phyloP scores from a whole-genome alignment of 2,113 vertebrate species.

The Mesocricetus auratus region DNA sequence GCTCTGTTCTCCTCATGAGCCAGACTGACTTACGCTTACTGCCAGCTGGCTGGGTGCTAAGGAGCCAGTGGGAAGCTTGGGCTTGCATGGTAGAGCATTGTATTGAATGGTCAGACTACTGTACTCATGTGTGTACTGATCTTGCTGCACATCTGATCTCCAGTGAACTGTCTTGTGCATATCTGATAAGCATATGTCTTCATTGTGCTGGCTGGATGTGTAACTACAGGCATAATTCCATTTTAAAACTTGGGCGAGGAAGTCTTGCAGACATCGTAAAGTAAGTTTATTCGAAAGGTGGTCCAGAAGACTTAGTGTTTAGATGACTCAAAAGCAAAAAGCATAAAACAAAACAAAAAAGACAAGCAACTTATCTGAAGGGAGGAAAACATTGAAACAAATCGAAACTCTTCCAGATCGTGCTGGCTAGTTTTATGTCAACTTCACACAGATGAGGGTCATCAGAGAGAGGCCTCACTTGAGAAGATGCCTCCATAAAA shows the following conservation, averaged over 20 bases:
- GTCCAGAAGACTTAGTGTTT: background rate
- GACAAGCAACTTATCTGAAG: background rate
- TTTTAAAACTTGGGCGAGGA: constrained; percentile 43
- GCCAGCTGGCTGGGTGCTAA: background rate
- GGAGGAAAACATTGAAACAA: background rate
- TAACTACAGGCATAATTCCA: background rate
- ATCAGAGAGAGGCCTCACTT: background rate
- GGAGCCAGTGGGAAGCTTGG: background rate
- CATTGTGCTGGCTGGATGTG: background rate
- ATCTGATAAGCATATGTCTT: background rate
- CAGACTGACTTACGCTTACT: background rate
- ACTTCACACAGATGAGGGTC: background rate
- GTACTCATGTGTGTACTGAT: background rate
- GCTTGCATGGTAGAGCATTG: background rate
- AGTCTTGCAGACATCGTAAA: constrained; percentile 4
- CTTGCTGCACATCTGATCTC: background rate
- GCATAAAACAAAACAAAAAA: background rate
- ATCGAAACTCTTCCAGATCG: background rate
- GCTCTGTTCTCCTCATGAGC: background rate
- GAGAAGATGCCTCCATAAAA: background rate
- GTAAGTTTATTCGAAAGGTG: background rate
- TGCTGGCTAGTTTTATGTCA: background rate
- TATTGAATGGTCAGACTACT: background rate
- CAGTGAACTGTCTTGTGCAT: background rate
- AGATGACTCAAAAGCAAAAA: background rate